Conservation (phyloP, 2,888 invertebrate genomes). For the Caenorhabditis sp. region DNA sequence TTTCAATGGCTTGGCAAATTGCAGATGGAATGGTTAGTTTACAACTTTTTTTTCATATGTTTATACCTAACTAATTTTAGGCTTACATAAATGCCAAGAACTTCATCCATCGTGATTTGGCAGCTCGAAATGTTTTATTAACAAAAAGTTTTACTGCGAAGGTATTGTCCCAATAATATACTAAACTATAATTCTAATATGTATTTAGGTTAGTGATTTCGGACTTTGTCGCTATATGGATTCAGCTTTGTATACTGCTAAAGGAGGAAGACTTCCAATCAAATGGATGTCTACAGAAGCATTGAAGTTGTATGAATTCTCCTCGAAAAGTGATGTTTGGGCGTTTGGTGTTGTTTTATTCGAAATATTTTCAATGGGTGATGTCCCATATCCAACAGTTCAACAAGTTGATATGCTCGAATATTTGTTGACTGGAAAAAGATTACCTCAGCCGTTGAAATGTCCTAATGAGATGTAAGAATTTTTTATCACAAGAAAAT, state of each 20-base stretch:
- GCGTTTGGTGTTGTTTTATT: constrained; percentile 58
- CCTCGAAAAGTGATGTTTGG: constrained; percentile 61
- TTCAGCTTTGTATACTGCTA: constrained; percentile 58
- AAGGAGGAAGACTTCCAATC: constrained; percentile 61
- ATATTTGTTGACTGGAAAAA: constrained; percentile 49
- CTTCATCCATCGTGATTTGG: constrained; percentile 61
- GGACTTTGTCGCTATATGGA: constrained; percentile 61
- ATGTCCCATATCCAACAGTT: constrained; percentile 54
- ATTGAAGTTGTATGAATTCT: constrained; percentile 59
- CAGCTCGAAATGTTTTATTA: constrained; percentile 57
- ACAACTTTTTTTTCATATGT: constrained; percentile 1
- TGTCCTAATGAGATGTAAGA: constrained; percentile 60
- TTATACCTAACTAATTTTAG: constrained; percentile 29
- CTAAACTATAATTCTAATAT: no score
- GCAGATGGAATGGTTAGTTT: constrained; percentile 55
- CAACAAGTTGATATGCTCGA: constrained; percentile 59
- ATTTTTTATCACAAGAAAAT: not conserved
- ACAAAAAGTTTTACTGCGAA: constrained; percentile 59
- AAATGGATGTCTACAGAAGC: constrained; percentile 66
- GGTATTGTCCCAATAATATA: constrained; percentile 15
- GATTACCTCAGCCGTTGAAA: constrained; percentile 48
- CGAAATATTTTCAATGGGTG: constrained; percentile 62
- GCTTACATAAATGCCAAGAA: constrained; percentile 55
- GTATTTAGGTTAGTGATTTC: constrained; percentile 59
- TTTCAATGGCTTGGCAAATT: constrained; percentile 62